Base-by-base conservation (phyloP, 2,888 invertebrate species). In the Lydus trimaculatus region DNA sequence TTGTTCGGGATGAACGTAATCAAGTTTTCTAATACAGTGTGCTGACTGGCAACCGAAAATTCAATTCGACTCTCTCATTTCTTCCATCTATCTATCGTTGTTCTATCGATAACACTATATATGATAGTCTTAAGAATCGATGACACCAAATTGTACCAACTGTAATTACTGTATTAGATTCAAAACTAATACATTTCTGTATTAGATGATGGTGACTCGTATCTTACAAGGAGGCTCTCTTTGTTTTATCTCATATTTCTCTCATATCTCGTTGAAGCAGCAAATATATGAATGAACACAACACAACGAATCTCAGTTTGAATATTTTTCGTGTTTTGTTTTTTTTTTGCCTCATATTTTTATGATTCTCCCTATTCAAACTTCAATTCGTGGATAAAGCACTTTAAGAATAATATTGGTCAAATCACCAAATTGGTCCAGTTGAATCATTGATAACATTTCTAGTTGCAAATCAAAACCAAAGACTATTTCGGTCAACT, bases 21-120 rank as follows among this genome's bases (percentile, higher is more conserved):
- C 69, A 63, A 69, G 69, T 69, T 69, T 68, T 59, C 58, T 43
- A 69, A 69, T 62, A 69, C 65, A 65, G 63, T 64, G 65, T 61
- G 52, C 52, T 52, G 52, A 52, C 52, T 52, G 25, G 52, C 63
- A 69, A 65, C 58, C 31, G 65, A 69, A 69, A 69, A 69, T 69
- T 69, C 48, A 65, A 69, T 69, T 69, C 62, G 2, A 5, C 13
- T 52, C 52, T 13, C 13, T 25, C 23, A 2, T 6, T 48, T 13
- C 23, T 3, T 23, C 20, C 23, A 3, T 13, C 9, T 23, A 52
- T 52, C 20, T 52, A 52, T 25, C 52, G 48, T 48, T 48, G 20
- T 20, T 48, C 9, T 20, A 48, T n/a, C n/a, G 6, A 8, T 6
- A 20, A 20, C 39, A 4, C 39, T 7, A 2, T 11, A n/a, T 17